Base-by-base conservation (phyloP, 2,113 vertebrate genomes). In the Tursiops truncatus region DNA sequence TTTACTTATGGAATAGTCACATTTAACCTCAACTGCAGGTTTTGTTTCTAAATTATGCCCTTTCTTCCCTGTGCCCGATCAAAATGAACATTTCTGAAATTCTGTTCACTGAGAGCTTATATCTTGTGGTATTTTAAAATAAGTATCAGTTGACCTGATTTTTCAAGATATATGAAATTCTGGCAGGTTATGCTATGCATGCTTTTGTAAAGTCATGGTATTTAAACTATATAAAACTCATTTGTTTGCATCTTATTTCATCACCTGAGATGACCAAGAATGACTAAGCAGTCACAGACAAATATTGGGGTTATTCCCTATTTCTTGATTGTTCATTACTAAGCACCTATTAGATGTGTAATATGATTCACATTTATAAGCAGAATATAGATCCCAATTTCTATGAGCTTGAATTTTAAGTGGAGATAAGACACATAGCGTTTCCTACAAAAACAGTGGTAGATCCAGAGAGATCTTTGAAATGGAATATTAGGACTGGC, bases 61-160 rank as follows among this genome's bases (percentile, higher is more conserved):
- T 90, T 93, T 96, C 36, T 95, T 86, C 91, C 68, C 31, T 77
- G 28, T 68, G 31, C 15, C 83, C 44, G 70, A 81, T 91, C 83
- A 91, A 92, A 95, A 82, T 41, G 67, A 92, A 73, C 79, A 94
- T 90, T 96, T 96, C 60, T 87, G 68, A 96, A 95, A 77, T 90
- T 71, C 58, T 90, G 13, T 82, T 87, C 71, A 91, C 65, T 41
- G 18, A 74, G 5, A 58, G n/a, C 56, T 96, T 97, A 84, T 93
- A 77, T 62, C 85, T 53, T 94, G 8, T 71, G 44, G 41, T 84
- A 87, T 94, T 96, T 97, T 62, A 96, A 97, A 97, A 71, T 90
- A 97, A 97, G 89, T 94, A 97, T 83, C 41, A 36, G 68, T 92
- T 97, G 94, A 60, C 97, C 80, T 97, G 74, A 89, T 94, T 97